These are phyloP conservation scores for Drosophila dives DNA, from an alignment of 2,888 invertebrate genomes.

Conservation along the genomic window DNA sequence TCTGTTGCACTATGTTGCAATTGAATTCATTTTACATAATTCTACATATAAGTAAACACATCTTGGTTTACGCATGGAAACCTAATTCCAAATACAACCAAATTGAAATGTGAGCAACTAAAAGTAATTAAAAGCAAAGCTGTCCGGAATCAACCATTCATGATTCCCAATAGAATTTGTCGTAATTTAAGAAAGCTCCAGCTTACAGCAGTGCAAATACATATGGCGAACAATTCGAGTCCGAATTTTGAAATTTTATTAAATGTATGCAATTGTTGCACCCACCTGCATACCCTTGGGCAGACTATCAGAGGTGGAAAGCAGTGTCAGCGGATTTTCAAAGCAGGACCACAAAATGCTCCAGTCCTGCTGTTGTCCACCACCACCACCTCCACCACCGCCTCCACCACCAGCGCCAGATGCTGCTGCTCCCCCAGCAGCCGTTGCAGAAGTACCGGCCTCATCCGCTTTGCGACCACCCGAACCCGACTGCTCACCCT, in stretches of 20 bases:
- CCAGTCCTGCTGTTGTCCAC: constrained; percentile 92
- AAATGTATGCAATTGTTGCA: not conserved
- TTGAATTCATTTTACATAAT: not conserved
- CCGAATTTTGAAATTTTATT: not conserved
- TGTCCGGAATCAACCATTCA: not conserved
- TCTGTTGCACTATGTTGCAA: not conserved
- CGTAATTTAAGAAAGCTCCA: not conserved
- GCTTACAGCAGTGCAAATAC: not conserved
- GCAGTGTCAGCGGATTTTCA: constrained; percentile 91
- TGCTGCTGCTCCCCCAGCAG: constrained; percentile 40
- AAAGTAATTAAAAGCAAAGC: not conserved
- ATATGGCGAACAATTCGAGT: not conserved
- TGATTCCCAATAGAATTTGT: not conserved
- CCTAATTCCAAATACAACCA: not conserved
- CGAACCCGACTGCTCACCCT: constrained; percentile 72
- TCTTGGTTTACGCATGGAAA: not conserved
- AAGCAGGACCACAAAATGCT: constrained; percentile 93
- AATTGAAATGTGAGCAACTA: not conserved
- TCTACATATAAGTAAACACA: not conserved
- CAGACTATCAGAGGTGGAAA: constrained; percentile 89
- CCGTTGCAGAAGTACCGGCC: constrained; percentile 13
- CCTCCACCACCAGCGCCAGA: constrained; percentile 41
- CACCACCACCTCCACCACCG: constrained; percentile 76
- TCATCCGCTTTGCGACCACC: constrained; percentile 61
- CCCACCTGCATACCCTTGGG: constrained; percentile 91